These are phyloP conservation scores for Strix occidentalis DNA, from an alignment of 2,797 vertebrate genomes.

Conservation along the genomic window DNA sequence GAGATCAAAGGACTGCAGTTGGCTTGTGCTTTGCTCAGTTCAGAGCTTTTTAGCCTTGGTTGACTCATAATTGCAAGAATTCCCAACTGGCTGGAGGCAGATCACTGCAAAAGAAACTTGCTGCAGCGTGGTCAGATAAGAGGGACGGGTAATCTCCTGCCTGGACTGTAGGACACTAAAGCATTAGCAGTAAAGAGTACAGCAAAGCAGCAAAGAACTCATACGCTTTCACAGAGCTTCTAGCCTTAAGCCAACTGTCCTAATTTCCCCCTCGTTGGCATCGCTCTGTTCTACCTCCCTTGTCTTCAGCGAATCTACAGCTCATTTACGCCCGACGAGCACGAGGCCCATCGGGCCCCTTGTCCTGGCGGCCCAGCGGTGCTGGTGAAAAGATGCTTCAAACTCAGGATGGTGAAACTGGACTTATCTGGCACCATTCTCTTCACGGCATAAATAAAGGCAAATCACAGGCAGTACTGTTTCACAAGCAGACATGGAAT, in stretches of 20 bases:
- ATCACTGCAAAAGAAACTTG: not conserved
- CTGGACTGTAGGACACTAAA: not conserved
- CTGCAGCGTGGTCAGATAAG: not conserved
- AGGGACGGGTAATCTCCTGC: not conserved
- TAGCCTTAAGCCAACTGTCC: not conserved
- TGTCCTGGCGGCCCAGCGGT: too few relatives aligned
- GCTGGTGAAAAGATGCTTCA: fast-evolving
- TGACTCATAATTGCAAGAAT: not conserved
- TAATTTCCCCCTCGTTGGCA: not conserved
- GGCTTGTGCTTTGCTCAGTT: not conserved
- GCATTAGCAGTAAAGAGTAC: too few relatives aligned
- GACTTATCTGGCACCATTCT: not conserved
- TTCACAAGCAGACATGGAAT: not conserved
- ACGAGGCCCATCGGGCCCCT: not conserved
- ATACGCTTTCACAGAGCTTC: not conserved
- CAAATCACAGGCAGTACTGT: not conserved
- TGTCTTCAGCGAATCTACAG: fast-evolving
- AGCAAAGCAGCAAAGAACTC: not conserved
- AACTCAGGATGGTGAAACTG: not conserved
- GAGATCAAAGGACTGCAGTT: not conserved
- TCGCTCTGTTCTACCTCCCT: too few relatives aligned
- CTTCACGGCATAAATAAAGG: not conserved
- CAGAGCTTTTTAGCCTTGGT: not conserved
- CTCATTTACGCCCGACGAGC: fast-evolving
- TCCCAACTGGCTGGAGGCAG: not conserved